phyloP scores from a whole-genome alignment of 2,888 invertebrate species.

The Drosophila nigricruria region DNA sequence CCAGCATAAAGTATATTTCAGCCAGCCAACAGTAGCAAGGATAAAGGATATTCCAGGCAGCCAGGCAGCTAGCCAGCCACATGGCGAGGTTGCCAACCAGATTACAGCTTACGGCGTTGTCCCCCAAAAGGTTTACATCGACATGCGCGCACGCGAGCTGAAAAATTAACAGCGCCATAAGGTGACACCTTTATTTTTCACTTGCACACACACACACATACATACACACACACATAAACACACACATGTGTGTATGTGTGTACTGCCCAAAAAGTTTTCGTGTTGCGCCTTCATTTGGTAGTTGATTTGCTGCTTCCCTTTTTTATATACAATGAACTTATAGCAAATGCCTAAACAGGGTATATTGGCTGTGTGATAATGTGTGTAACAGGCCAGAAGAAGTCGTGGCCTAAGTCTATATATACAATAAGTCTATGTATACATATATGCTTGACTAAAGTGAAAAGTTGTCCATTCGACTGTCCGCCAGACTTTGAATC shows the following conservation, averaged over 20 bases:
- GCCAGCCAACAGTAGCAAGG: background rate
- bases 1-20: conserved; percentile 12
- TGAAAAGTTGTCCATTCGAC: background rate
- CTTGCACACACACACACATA: conserved; percentile 1
- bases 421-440: no score
- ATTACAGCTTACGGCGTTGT: conserved; percentile 7
- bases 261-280: conserved; percentile 48
- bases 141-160: conserved; percentile 20
- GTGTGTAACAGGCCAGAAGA: background rate
- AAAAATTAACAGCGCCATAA: conserved; percentile 64
- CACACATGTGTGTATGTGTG: background rate
- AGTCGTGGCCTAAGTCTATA: background rate
- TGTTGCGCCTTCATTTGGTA: conserved; percentile 43
- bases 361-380: background rate
- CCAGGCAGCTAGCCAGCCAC: background rate
- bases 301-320: conserved; percentile 71
- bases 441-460: no score
- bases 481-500: background rate
- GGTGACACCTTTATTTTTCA: conserved; percentile 67
- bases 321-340: conserved; percentile 1
- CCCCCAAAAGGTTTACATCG: conserved; percentile 12
- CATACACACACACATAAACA: conserved; percentile 2
- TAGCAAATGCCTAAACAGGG: background rate
- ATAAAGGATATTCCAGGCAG: conserved; percentile 10
- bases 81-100: conserved; percentile 2